Evolutionary conservation across 2,888 invertebrate species (phyloP).

Genomic region (Nebria salina): DNA sequence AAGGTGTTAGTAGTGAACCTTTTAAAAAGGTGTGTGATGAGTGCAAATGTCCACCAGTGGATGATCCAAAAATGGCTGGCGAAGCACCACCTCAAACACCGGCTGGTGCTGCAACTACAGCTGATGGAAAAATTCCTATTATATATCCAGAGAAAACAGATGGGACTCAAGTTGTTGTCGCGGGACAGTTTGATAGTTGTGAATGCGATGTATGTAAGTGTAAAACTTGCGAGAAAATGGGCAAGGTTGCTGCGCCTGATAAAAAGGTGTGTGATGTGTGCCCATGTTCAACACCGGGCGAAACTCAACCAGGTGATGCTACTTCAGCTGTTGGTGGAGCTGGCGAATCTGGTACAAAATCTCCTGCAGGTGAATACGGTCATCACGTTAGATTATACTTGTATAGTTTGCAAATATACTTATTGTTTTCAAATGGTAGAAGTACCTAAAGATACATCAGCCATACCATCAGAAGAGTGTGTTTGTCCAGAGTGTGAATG

Average conservation of each 20-base stretch:
- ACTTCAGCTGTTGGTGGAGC: background rate
- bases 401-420: background rate
- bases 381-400: background rate
- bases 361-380: background rate
- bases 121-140: conserved; percentile 31
- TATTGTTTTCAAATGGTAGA: background rate
- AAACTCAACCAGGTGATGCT: too few species aligned
- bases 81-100: background rate
- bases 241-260: too few species aligned
- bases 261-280: too few species aligned
- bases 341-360: conserved; percentile 2
- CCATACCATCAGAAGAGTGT: conserved; percentile 14
- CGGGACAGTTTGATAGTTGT: conserved; percentile 16
- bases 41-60: too few species aligned
- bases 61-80: too few species aligned
- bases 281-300: too few species aligned
- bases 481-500: conserved; percentile 40
- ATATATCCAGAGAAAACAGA: conserved; percentile 29
- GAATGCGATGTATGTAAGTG: conserved; percentile 35
- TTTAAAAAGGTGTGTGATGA: too few species aligned
- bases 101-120: conserved; percentile 32
- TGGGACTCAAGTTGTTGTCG: conserved; percentile 30
- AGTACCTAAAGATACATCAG: conserved; percentile 26
- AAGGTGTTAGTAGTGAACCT: too few species aligned
- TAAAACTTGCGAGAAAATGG: conserved; percentile 28